Evolutionary conservation across 1,140 invertebrate genomes (phyloP), one percentile per base, ranked within the genome.

Genomic region (Colletes gigas): DNA sequence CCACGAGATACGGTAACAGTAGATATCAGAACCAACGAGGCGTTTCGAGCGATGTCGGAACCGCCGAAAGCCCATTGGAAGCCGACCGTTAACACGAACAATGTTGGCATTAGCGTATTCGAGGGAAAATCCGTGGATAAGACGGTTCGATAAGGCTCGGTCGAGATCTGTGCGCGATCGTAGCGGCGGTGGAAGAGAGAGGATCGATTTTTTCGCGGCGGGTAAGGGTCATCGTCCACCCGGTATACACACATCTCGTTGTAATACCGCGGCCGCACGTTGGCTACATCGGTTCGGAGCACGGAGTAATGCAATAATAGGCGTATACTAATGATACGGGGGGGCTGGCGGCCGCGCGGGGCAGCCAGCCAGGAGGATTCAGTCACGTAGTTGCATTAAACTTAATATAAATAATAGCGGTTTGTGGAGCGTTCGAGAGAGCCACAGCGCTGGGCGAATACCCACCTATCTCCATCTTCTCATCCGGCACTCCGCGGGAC

Each of bases 341-440:
- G 90, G 86, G 86, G 78, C 75, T 47, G 57, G 52, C 44, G 57
- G 50, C 12, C 12, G 74, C 67, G 81, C 76, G 85, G 83, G 81
- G 83, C 83, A 54, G 55, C 69, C 69, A n/a, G 55, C 82, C 63
- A 62, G 70, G 80, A 87, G 86, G 90, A 93, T 93, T 93, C 93
- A 93, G 93, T 93, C 93, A 93, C 92, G 93, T 93, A 93, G 90
- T 93, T 93, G 93, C 92, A 93, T 93, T 93, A 93, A 93, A 93
- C 92, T 93, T 93, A 93, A 93, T 93, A 93, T 93, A 93, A 93
- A 93, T 93, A 93, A 93, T 93, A 93, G 93, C 92, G 90, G 92
- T 93, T 93, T 93, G 92, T 92, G 91, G 91, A 93, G 91, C 91
- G 92, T 86, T 81, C 88, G 88, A 83, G 85, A 83, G 85, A 78